Evolutionary conservation across 2,888 invertebrate species (phyloP).

Genomic region (Napeogenes sylphis): DNA sequence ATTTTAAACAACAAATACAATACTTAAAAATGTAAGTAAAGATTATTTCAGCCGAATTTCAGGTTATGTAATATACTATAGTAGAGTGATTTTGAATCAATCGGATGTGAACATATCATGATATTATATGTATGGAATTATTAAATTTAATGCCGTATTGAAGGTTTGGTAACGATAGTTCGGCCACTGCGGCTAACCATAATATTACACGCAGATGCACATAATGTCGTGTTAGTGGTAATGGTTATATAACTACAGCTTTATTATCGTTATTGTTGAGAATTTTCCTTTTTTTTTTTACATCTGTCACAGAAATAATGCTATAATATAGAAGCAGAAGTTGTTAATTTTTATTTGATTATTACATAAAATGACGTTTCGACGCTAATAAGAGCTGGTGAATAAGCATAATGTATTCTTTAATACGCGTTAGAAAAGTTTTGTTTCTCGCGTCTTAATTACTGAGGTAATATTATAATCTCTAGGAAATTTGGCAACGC

Average conservation of each 20-base stretch:
- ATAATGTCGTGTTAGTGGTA: slow-evolving; percentile 18
- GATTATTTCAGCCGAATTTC: too few relatives aligned
- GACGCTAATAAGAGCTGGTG: background rate
- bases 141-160: slow-evolving; percentile 3
- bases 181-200: slow-evolving; percentile 10
- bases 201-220: slow-evolving; percentile 18
- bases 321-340: too few relatives aligned
- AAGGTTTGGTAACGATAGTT: slow-evolving; percentile 2
- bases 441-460: background rate
- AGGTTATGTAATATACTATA: too few relatives aligned
- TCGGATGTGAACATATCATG: background rate
- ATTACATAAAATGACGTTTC: background rate
- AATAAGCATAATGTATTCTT: background rate
- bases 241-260: slow-evolving; percentile 1
- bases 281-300: too few relatives aligned
- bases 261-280: background rate
- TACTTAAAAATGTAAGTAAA: too few relatives aligned
- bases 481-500: slow-evolving; percentile 1
- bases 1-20: too few relatives aligned
- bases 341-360: too few relatives aligned
- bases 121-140: background rate
- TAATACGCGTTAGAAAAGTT: background rate
- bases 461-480: background rate
- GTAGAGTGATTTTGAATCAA: background rate
- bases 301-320: too few relatives aligned